These are phyloP conservation scores for Matsumyia berberina DNA, from an alignment of 2,888 invertebrate genomes.

Conservation along the genomic window DNA sequence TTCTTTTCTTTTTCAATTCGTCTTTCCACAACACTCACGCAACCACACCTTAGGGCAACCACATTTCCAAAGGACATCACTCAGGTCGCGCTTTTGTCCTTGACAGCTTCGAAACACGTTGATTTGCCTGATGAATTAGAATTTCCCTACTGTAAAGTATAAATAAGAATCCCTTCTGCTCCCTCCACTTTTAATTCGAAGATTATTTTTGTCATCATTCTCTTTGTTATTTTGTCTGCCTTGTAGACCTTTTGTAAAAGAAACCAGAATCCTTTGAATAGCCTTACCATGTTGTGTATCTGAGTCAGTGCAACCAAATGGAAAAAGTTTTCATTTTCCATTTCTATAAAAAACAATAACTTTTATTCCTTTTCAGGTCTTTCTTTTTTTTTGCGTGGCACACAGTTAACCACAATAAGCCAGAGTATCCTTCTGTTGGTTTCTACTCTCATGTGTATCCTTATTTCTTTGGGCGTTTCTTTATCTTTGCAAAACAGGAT, in stretches of 20 bases:
- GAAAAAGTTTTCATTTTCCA: slow-evolving; percentile 37
- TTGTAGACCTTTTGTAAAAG: slow-evolving; percentile 14
- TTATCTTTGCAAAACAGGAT: neutral
- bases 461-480: slow-evolving; percentile 1
- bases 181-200: neutral
- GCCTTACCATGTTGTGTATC: neutral
- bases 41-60: neutral
- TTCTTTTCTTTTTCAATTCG: neutral
- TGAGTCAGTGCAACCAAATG: slow-evolving; percentile 33
- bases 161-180: neutral
- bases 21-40: neutral
- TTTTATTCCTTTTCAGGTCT: slow-evolving; percentile 2
- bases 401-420: slow-evolving; percentile 25
- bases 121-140: slow-evolving; percentile 30
- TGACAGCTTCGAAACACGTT: neutral
- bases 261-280: slow-evolving; percentile 31
- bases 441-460: slow-evolving; percentile 10
- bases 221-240: neutral
- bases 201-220: slow-evolving; percentile 24
- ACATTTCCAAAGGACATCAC: slow-evolving; percentile 6
- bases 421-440: slow-evolving; percentile 19
- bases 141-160: neutral
- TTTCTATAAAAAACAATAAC: slow-evolving; percentile 16
- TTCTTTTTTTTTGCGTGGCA: slow-evolving; percentile 6
- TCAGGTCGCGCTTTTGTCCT: slow-evolving; percentile 5